A percentile compares a stretch with the other conserved stretches of the same genome.
Conservation (phyloP, 2,797 vertebrate species). For the Lithobates sylvaticus region DNA sequence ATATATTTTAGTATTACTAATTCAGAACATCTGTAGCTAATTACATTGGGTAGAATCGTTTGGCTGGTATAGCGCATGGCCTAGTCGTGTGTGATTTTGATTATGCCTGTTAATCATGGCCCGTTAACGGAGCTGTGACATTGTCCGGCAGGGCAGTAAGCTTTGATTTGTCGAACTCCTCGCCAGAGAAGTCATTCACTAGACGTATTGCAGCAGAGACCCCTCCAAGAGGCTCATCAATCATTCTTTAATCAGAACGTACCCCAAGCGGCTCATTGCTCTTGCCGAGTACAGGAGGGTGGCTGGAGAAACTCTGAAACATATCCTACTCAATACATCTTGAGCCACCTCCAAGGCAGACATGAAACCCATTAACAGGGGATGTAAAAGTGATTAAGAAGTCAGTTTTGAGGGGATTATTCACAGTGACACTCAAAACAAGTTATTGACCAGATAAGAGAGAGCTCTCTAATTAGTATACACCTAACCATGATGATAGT, state of each 20-base stretch:
- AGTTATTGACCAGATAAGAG: constrained; percentile 19
- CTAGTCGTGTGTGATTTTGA: constrained; percentile 61
- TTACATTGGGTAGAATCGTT: constrained; percentile 73
- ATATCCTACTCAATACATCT: constrained; percentile 35
- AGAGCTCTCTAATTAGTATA: constrained; percentile 17
- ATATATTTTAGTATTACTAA: constrained; percentile 74
- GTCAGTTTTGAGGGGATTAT: constrained; percentile 27
- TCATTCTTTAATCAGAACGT: constrained; percentile 88
- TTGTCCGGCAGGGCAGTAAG: constrained; percentile 75
- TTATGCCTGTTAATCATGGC: constrained; percentile 76
- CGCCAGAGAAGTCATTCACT: constrained; percentile 79
- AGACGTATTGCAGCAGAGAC: constrained; percentile 83
- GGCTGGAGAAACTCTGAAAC: constrained; percentile 14
- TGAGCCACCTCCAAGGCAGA: constrained; percentile 23
- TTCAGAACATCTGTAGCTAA: constrained; percentile 74
- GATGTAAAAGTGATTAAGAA: constrained; percentile 26
- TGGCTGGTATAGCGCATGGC: constrained; percentile 60
- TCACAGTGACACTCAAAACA: constrained; percentile 38
- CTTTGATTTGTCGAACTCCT: constrained; percentile 85
- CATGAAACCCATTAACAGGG: constrained; percentile 10
- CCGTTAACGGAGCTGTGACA: constrained; percentile 77
- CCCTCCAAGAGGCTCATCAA: constrained; percentile 79
- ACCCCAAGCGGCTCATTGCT: constrained; percentile 73
- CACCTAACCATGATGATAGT: not conserved
- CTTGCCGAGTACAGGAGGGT: constrained; percentile 61